Conservation (phyloP, 2,888 invertebrate species). For the Drosophila borborema region DNA sequence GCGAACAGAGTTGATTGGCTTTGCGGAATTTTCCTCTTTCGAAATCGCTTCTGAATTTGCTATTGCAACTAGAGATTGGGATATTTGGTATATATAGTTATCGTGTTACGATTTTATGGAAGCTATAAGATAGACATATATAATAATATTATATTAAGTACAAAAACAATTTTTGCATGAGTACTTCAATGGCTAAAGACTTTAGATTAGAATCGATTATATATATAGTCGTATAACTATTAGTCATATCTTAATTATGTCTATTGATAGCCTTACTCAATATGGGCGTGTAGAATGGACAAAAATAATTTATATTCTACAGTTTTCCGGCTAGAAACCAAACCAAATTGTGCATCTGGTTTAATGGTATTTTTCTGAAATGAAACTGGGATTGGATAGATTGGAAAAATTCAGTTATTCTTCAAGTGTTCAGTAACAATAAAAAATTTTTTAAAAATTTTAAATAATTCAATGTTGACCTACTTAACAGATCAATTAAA, state of each 20-base stretch:
- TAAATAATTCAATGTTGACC: neutral
- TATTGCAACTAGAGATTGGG: neutral
- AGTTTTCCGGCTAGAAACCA: neutral
- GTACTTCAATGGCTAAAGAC: neutral
- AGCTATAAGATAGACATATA: neutral
- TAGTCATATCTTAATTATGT: neutral
- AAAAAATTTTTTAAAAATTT: too few species aligned
- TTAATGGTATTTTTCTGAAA: neutral
- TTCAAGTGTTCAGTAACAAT: too few species aligned
- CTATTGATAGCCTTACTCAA: neutral
- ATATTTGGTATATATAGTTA: neutral
- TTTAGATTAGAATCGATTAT: neutral
- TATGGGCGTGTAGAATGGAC: neutral
- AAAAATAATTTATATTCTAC: neutral
- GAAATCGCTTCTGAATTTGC: neutral
- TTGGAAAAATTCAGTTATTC: too few species aligned
- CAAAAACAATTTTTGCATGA: neutral
- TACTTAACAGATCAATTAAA: neutral
- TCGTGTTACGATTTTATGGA: neutral
- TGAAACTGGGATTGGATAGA: neutral
- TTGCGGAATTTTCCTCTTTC: neutral
- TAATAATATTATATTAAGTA: neutral
- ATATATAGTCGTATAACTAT: neutral
- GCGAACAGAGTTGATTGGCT: constrained; percentile 2
- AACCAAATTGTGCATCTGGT: neutral